Percentiles rank a stretch among this genome's conserved stretches.
Conservation (phyloP, 2,888 invertebrate species). For the Neocrepidodera transversa region DNA sequence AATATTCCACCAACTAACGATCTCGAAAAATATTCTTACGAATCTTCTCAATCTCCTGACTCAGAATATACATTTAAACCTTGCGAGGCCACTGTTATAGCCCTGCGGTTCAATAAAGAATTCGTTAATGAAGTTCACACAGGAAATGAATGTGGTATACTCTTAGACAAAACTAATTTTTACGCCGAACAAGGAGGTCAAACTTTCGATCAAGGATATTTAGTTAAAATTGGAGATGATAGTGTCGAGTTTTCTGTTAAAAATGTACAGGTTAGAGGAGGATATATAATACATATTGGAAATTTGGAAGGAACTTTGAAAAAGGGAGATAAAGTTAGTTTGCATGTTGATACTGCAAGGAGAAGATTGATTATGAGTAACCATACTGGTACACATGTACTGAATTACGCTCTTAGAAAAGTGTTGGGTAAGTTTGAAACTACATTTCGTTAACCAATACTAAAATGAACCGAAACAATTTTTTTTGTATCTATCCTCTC, state of each 20-base stretch:
- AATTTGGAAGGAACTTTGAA: conserved; percentile 82
- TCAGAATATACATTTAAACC: conserved; percentile 79
- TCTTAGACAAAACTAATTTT: conserved; percentile 92
- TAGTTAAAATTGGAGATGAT: conserved; percentile 83
- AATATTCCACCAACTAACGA: conserved; percentile 87
- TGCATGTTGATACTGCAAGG: conserved; percentile 84
- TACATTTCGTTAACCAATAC: too few species aligned
- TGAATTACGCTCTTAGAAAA: conserved; percentile 92
- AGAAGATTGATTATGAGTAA: conserved; percentile 97
- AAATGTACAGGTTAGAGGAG: conserved; percentile 93
- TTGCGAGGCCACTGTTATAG: conserved; percentile 80
- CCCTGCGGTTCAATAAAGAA: conserved; percentile 69
- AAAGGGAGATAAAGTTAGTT: conserved; percentile 83
- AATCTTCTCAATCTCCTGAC: conserved; percentile 68
- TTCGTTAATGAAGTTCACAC: conserved; percentile 85
- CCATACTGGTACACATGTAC: conserved; percentile 96
- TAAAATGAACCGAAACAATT: background rate
- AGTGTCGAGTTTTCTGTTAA: conserved; percentile 90
- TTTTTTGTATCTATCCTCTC: background rate
- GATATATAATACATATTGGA: conserved; percentile 94
- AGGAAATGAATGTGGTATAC: conserved; percentile 89
- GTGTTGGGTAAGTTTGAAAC: conserved; percentile 67
- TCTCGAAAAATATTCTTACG: conserved; percentile 89
- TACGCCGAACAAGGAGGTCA: conserved; percentile 99
- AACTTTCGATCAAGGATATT: conserved; percentile 93